Base-by-base conservation (phyloP, 2,888 invertebrate species). In the Xanthostigma xanthostigma region DNA sequence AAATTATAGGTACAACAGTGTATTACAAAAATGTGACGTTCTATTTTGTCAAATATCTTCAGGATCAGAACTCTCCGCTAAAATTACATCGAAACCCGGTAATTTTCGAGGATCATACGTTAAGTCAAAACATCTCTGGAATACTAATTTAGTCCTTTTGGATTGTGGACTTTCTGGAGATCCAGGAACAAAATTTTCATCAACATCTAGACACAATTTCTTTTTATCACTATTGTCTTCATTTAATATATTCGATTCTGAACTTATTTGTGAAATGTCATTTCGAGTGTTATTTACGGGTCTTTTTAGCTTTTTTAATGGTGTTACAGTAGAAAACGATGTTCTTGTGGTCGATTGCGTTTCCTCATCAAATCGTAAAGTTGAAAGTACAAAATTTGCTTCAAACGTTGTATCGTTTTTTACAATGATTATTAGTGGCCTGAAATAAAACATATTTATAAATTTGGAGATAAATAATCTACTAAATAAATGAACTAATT, bases 361-460 rank as follows among this genome's bases (percentile, higher is more conserved):
- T 33, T 65, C 66, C 36, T 56, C 55, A 49, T 77, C 76, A 5
- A 75, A 73, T 59, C 79, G 80, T 40, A 84, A 66, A 1, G 87
- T 90, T 8, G 92, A 87, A 56, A 91, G 71, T 1, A 92, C 81
- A 61, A 90, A 80, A 58, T 81, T 78, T 13, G 81, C 82, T 67
- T 89, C 86, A 65, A 88, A 87, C 43, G 81, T 77, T 14, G 75
- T 68, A 49, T 76, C 75, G 64, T 81, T 82, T 56, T 82, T 78
- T n/a, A 86, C 71, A 53, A 81, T 73, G 53, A 88, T 79, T 36
- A 86, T 74, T 4, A 84, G 75, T 6, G 91, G 91, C 55, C 81
- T 81, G 58, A 53, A 66, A 68, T 48, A 53, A 52, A 44, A 45
- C 37, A 45, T n/a, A 27, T 27, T 27, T 3, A 48, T 17, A 34